Base-by-base conservation (phyloP, 2,888 invertebrate species). In the Omphaloscelis lunosa region DNA sequence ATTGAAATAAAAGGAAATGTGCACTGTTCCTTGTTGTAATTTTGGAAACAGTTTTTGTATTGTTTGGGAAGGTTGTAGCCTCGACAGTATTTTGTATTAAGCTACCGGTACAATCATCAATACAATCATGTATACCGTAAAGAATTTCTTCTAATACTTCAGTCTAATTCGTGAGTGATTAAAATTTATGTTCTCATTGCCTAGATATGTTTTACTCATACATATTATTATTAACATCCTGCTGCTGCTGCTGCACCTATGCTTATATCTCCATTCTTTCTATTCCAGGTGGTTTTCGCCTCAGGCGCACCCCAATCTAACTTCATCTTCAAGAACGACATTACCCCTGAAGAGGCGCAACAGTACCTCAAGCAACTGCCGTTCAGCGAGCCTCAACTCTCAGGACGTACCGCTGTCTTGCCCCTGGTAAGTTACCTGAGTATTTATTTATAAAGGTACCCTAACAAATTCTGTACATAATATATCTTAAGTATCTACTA, bases 271-370 rank as follows among this genome's bases (percentile, higher is more conserved):
- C 8, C 1, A 3, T 65, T 70, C 65, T 1, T 48, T 34, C 0
- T 65, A 23, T 90, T 90, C 0, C 92, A 96, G 96, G 86, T 93
- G 91, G 94, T 91, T 79, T 77, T 94, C 39, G 92, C 92, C 15
- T 89, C 94, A 56, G 93, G 93, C n/a, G 94, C 93, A 2, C 91
- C 92, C 4, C 91, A 92, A 20, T 85, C 89, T 1, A 86, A 86
- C 73, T 86, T 89, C 76, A 88, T 96, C 72, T 93, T 95, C 89
- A 91, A 94, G 86, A 92, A 95, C 70, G 95, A 96, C 91, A 92
- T 97, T 75, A 92, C 94, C 0, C 97, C 97, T 0, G 96, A 96
- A 69, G 96, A 95, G 80, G 97, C 97, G 0, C 95, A 95, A 91
- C 89, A 90, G 86, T 96, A 95, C 89, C 88, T 96, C 59, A 94